phyloP scores from a whole-genome alignment of 2,888 invertebrate genomes.

The Pterostichus niger region DNA sequence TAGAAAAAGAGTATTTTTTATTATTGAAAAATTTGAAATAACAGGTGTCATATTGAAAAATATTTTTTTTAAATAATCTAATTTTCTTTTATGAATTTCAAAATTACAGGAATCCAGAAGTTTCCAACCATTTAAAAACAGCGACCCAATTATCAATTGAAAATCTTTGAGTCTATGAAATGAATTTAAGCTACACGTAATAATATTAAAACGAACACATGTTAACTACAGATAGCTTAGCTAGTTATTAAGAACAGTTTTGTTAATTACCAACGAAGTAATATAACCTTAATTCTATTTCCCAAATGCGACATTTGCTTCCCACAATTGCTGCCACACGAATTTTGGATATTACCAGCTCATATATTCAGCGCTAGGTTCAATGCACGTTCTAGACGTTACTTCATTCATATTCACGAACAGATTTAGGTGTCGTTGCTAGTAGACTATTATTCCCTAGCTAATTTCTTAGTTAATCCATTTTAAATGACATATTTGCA shows the following conservation, averaged over 20 bases:
- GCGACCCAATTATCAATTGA: too few relatives aligned
- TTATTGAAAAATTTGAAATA: too few relatives aligned
- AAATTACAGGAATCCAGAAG: too few relatives aligned
- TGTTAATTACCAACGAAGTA: constrained; percentile 21
- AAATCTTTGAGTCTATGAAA: too few relatives aligned
- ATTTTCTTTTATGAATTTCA: too few relatives aligned
- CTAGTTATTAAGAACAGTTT: constrained; percentile 49
- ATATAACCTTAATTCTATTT: constrained; percentile 47
- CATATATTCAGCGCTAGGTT: constrained; percentile 22
- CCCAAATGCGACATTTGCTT: constrained; percentile 35
- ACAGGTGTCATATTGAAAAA: too few relatives aligned
- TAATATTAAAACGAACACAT: constrained; percentile 12
- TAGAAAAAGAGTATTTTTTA: too few relatives aligned
- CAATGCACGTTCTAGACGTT: constrained; percentile 19
- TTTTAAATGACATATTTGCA: background rate
- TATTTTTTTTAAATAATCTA: too few relatives aligned
- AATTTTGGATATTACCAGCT: constrained; percentile 27
- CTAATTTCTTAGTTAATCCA: constrained; percentile 21
- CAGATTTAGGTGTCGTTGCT: constrained; percentile 26
- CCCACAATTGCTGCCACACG: constrained; percentile 38
- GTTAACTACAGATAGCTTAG: constrained; percentile 24
- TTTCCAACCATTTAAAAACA: too few relatives aligned
- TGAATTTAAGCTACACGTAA: too few relatives aligned
- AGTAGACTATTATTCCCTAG: background rate
- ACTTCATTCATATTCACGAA: constrained; percentile 52